A percentile compares a stretch with the other conserved stretches of the same genome.
Conservation (phyloP, 2,888 invertebrate species). For the Himalopsyche tibetana region DNA sequence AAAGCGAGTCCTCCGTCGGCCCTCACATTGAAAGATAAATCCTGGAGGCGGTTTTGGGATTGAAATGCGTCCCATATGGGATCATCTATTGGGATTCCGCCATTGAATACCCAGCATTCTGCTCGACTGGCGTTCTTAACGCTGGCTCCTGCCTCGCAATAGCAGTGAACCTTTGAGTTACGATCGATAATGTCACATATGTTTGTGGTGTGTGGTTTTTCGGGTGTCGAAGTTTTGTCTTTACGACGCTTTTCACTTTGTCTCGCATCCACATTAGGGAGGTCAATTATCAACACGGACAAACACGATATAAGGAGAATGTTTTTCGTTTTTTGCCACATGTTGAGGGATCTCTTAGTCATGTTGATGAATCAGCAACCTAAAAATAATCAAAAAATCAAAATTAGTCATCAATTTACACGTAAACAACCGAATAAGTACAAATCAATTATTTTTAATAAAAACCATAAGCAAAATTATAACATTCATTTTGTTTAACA, state of each 20-base stretch:
- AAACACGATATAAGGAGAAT: conserved; percentile 13
- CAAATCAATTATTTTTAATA: too few species aligned
- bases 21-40: conserved; percentile 84
- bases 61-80: conserved; percentile 86
- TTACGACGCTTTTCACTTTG: conserved; percentile 74
- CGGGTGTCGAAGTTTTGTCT: conserved; percentile 73
- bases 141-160: conserved; percentile 79
- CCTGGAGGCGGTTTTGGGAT: conserved; percentile 83
- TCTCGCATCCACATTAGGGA: conserved; percentile 70
- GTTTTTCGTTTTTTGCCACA: conserved; percentile 20
- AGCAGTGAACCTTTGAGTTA: conserved; percentile 81
- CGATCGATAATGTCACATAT: conserved; percentile 78
- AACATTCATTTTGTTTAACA: too few species aligned
- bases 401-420: neutral
- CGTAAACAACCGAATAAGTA: too few species aligned
- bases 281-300: conserved; percentile 22
- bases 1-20: conserved; percentile 83
- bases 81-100: conserved; percentile 82
- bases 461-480: too few species aligned
- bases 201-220: conserved; percentile 74
- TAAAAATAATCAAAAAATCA: neutral
- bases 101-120: conserved; percentile 87
- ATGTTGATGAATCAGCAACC: conserved; percentile 7
- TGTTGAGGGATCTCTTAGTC: conserved; percentile 13
- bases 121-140: conserved; percentile 81